These are phyloP conservation scores for Drosophila imparisetae DNA, from an alignment of 2,888 invertebrate species.

Conservation along the genomic window DNA sequence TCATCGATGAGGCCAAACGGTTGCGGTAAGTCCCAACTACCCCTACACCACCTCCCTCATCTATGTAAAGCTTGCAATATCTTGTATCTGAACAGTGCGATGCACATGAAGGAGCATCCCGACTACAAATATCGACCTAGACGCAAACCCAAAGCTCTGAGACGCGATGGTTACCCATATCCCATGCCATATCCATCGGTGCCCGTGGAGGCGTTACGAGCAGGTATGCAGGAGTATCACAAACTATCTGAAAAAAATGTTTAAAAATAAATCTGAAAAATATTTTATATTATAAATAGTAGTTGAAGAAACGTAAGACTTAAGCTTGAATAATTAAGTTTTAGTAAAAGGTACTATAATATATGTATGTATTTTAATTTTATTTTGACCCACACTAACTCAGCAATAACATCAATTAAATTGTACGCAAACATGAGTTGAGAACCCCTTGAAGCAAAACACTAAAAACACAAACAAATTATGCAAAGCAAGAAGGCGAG, in stretches of 20 bases:
- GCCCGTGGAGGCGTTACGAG: conserved; percentile 94
- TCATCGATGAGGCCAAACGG: conserved; percentile 98
- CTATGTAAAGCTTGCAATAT: not conserved
- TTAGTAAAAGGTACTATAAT: not conserved
- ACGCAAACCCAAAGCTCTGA: conserved; percentile 93
- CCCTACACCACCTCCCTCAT: not conserved
- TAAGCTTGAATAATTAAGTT: not conserved
- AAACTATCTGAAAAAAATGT: not conserved
- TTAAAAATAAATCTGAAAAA: not conserved
- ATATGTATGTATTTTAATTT: not conserved
- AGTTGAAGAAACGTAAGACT: not conserved
- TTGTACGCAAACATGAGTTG: conserved; percentile 1
- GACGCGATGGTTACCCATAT: conserved; percentile 96
- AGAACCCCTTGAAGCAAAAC: conserved; percentile 2
- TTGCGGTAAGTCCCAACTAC: conserved; percentile 85
- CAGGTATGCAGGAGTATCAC: conserved; percentile 87
- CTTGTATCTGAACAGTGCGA: conserved; percentile 86
- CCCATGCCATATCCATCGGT: conserved; percentile 96
- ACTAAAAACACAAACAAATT: conserved; percentile 18
- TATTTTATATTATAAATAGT: not conserved
- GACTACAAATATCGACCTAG: conserved; percentile 97
- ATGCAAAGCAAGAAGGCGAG: conserved; percentile 44
- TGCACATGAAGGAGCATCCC: conserved; percentile 98
- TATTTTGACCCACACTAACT: not conserved
- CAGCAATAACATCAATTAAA: conserved; percentile 31